Percentiles rank a stretch among this genome's conserved stretches.
These are phyloP conservation scores for Coelopa pilipes DNA, from an alignment of 2,888 invertebrate genomes.

Conservation along the genomic window DNA sequence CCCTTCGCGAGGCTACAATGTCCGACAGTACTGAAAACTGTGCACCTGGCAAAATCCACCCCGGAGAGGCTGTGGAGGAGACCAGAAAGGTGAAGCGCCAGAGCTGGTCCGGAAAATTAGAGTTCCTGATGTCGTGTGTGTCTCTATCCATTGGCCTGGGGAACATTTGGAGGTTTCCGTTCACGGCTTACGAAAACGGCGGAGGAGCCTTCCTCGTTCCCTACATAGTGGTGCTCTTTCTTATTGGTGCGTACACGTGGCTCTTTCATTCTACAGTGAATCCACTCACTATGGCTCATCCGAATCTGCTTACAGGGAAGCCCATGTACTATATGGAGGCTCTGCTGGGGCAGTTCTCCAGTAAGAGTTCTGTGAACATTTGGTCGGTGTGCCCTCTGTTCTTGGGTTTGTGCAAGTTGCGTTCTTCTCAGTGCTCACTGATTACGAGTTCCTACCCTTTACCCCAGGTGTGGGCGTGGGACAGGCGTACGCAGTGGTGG, in stretches of 20 bases:
- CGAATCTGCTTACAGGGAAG: constrained; percentile 23
- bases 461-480: constrained; percentile 74
- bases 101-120: constrained; percentile 73
- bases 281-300: neutral
- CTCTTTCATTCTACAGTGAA: neutral
- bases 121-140: constrained; percentile 81
- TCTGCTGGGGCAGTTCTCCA: constrained; percentile 36
- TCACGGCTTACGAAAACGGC: constrained; percentile 77
- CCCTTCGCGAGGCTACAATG: neutral
- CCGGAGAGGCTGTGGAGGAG: neutral
- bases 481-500: constrained; percentile 73
- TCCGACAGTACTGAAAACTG: neutral
- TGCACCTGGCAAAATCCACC: neutral
- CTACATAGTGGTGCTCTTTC: constrained; percentile 75
- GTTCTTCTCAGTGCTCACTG: neutral
- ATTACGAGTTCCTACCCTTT: neutral
- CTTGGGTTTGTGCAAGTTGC: neutral
- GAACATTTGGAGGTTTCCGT: constrained; percentile 77
- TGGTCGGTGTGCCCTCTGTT: constrained; percentile 10
- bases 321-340: constrained; percentile 41
- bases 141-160: constrained; percentile 81
- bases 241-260: constrained; percentile 67
- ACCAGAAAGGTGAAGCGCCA: constrained; percentile 36
- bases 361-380: constrained; percentile 10
- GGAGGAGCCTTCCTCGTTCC: constrained; percentile 81